Conservation (phyloP, 2,113 vertebrate species). For the Oncorhynchus nerka region DNA sequence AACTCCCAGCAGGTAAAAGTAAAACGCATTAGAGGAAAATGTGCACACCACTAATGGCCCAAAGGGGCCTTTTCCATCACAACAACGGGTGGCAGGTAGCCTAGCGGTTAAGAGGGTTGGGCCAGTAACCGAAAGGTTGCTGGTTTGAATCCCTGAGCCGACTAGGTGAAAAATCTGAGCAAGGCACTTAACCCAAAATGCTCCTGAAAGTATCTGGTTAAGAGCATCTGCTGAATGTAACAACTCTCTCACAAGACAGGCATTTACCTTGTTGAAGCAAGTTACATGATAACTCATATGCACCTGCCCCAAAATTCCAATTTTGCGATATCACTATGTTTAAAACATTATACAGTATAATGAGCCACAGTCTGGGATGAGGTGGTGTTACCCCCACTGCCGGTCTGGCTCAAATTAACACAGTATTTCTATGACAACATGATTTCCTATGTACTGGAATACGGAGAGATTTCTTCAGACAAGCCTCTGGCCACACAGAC, state of each 20-base stretch:
- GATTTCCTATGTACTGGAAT: slow-evolving; percentile 59
- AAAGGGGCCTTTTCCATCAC: slow-evolving; percentile 77
- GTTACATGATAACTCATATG: slow-evolving; percentile 53
- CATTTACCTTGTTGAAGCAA: slow-evolving; percentile 47
- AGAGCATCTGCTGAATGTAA: too few relatives aligned
- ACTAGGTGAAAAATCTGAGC: too few relatives aligned
- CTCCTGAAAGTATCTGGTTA: too few relatives aligned
- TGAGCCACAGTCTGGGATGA: slow-evolving; percentile 29
- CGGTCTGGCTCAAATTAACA: slow-evolving; percentile 41
- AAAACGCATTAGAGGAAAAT: slow-evolving; percentile 98
- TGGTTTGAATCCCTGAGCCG: too few relatives aligned
- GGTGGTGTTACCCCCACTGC: slow-evolving; percentile 41
- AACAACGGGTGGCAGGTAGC: not conserved
- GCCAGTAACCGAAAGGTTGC: too few relatives aligned
- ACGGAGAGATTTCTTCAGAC: slow-evolving; percentile 34
- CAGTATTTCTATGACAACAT: slow-evolving; percentile 54
- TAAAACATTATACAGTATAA: not conserved
- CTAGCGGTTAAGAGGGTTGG: too few relatives aligned
- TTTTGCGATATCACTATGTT: not conserved
- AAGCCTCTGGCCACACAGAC: slow-evolving; percentile 38
- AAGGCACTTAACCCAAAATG: too few relatives aligned
- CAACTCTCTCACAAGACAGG: not conserved
- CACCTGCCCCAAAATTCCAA: slow-evolving; percentile 55
- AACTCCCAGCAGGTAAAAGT: slow-evolving; percentile 99
- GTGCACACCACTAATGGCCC: slow-evolving; percentile 91